phyloP scores from a whole-genome alignment of 2,797 vertebrate species.

The Pelochelys cantorii region DNA sequence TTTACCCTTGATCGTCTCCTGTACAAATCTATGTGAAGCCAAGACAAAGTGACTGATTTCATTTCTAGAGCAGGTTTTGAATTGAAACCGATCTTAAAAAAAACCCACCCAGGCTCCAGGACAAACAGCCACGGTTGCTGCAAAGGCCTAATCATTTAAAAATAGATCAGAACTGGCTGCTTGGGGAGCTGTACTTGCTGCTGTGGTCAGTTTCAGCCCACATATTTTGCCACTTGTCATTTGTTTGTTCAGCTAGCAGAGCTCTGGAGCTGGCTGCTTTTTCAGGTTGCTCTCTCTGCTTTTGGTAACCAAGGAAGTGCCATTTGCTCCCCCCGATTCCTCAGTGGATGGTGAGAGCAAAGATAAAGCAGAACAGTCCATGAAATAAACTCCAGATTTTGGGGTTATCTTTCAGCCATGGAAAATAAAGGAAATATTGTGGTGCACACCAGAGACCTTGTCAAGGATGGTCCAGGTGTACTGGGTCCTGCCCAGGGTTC shows the following conservation, averaged over 20 bases:
- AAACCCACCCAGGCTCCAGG: not conserved
- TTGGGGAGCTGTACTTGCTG: not conserved
- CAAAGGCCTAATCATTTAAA: not conserved
- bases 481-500: no score
- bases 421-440: not conserved
- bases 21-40: not conserved
- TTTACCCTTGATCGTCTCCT: no score
- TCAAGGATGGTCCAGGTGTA: no score
- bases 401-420: not conserved
- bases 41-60: not conserved
- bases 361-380: not conserved
- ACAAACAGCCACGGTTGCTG: not conserved
- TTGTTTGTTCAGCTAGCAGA: not conserved
- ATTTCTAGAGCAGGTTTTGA: no score
- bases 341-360: not conserved
- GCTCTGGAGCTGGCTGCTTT: not conserved
- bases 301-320: not conserved
- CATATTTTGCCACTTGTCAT: not conserved
- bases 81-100: not conserved
- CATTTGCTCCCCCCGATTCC: not conserved
- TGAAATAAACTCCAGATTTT: not conserved
- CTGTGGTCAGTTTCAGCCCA: not conserved
- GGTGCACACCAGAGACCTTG: not conserved
- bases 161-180: not conserved
- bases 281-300: not conserved